Evolutionary conservation across 2,888 invertebrate genomes (phyloP), one percentile per base, ranked within the genome.

Genomic region (Aelia acuminata): DNA sequence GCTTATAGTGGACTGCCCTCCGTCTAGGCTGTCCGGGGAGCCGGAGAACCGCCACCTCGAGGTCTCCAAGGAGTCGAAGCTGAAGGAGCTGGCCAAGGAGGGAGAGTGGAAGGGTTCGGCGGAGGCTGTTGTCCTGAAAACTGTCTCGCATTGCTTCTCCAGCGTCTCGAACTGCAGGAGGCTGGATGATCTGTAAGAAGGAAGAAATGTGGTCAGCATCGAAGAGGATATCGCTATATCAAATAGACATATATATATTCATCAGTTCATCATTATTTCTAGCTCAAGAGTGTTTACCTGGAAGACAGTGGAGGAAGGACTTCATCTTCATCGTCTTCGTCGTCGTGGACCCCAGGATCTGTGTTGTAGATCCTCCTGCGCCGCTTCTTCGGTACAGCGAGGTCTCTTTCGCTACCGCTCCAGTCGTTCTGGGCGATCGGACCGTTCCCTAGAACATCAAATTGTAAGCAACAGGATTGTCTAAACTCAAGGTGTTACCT

Each of bases 91-190:
- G 20, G 88, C 50, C 11, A 89, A 47, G 31, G 89, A 90, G 20
- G 90, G 89, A 1, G 91, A 90, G 18, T 88, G 89, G 85, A 91
- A 90, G 11, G 91, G 90, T 18, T 91, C 90, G 31, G 90, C 90
- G 20, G 91, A 90, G 31, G 90, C 90, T 88, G 90, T 90, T 11
- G 91, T 91, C 91, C 92, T 92, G 90, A 92, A 93, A 22, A 92
- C 92, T 85, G 85, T 85, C 91, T 94, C 94, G 91, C 95, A 93
- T 91, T 95, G 95, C 84, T 95, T 94, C 92, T 97, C 97, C 89
- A 97, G 93, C 8, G 96, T 96, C 93, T 97, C 97, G 92, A 97
- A 97, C 92, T 97, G 97, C 90, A 97, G 94, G 90, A 97, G 93
- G 91, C 96, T 96, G 90, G 96, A 96, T 89, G 96, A 96, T 90